Base-by-base conservation (phyloP, 2,888 invertebrate genomes). In the Iselma pallidipennis region DNA sequence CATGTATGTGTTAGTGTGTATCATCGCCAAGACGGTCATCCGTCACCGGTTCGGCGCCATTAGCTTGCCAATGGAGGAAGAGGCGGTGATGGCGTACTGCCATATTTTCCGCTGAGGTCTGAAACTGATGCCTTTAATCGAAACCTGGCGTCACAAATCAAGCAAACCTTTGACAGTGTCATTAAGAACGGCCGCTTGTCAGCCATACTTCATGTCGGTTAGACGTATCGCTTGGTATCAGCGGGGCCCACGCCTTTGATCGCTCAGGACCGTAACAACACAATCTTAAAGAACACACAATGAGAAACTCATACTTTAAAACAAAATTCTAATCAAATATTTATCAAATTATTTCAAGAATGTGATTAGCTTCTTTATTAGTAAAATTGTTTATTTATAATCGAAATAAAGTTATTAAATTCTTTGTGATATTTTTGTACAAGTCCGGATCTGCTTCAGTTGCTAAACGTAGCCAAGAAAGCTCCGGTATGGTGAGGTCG, bases 51-150 rank as follows among this genome's bases (percentile, higher is more conserved):
- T 63, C 59, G 63, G 63, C 63, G 63, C 63, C 63, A 63, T 63
- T 63, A 63, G 63, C 63, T 63, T 59, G 59, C 59, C 63, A 59
- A 63, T 53, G 59, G 59, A 59, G 54, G 63, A 58, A 63, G 61
- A 53, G 64, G 62, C 65, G 67, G 68, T 66, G 70, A 70, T 72
- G 71, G 69, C 69, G 69, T 67, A 66, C 73, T 73, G 78, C 79
- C 77, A 79, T 81, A 80, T 80, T 80, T 79, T 78, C 74, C 75
- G 74, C 74, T 57, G 66, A 75, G 76, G 76, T 76, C 81, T 80
- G 80, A 78, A 80, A 80, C 77, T 80, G 81, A 80, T 80, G 80
- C 76, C 79, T 80, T 80, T 80, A 81, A 80, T 80, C 80, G 80
- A 79, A 80, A 78, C 74, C 78, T 74, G 76, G 76, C 80, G 78